A percentile compares a stretch with the other conserved stretches of the same genome.
Evolutionary conservation across 2,888 invertebrate genomes (phyloP).

Genomic region (Bugula neritina): DNA sequence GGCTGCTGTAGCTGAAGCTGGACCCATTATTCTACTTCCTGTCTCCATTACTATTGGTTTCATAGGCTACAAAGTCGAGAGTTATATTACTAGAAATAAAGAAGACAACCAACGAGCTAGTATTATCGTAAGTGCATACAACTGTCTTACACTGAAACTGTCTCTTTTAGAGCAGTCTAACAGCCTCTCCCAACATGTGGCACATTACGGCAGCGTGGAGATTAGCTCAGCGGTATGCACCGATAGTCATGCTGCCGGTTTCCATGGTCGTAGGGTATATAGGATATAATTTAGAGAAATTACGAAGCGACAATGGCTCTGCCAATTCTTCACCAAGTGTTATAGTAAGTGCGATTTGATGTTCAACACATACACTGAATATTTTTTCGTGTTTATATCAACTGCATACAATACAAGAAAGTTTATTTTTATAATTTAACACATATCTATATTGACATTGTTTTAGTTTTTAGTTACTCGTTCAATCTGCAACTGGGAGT

Average conservation of each 20-base stretch:
- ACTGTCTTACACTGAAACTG: not conserved
- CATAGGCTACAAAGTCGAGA: slow-evolving; percentile 8
- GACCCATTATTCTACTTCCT: slow-evolving; percentile 15
- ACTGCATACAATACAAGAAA: too few species aligned
- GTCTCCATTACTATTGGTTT: slow-evolving; percentile 18
- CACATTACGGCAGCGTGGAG: not conserved
- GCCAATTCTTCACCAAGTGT: not conserved
- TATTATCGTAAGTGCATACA: slow-evolving; percentile 10
- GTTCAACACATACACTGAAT: not conserved
- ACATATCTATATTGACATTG: too few species aligned
- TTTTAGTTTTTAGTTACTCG: too few species aligned
- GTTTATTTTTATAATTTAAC: too few species aligned
- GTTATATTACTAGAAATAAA: not conserved
- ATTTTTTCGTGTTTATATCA: too few species aligned
- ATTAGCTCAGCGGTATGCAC: not conserved
- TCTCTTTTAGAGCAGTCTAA: not conserved
- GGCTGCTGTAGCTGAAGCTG: not conserved
- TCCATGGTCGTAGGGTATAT: not conserved
- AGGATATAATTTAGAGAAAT: not conserved
- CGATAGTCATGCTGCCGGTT: not conserved
- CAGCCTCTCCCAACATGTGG: not conserved
- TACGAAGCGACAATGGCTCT: not conserved
- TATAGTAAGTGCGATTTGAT: not conserved
- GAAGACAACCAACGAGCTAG: not conserved
- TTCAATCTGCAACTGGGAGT: too few species aligned